Evolutionary conservation across 2,113 vertebrate species (phyloP).

Genomic region (Onychorhynchus coronatus): DNA sequence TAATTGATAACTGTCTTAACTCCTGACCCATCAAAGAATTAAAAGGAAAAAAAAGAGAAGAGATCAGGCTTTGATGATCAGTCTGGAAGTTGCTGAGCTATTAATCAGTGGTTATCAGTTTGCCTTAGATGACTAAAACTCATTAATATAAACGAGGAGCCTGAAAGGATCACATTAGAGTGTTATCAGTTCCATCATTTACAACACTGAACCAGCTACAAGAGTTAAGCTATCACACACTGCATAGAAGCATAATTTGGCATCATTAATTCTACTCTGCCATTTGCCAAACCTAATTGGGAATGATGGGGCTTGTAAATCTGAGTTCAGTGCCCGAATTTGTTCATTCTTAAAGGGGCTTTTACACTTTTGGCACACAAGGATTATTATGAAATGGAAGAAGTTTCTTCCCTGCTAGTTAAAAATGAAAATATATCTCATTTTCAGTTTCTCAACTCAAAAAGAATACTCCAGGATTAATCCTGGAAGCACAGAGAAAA

Average conservation of each 20-base stretch:
- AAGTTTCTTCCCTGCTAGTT: not conserved
- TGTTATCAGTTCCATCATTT: slow-evolving; percentile 64
- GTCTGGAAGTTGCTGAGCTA: slow-evolving; percentile 60
- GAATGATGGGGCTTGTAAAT: slow-evolving; percentile 7
- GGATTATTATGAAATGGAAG: not conserved
- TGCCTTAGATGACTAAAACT: slow-evolving; percentile 66
- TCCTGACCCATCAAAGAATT: slow-evolving; percentile 54
- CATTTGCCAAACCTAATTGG: slow-evolving; percentile 51
- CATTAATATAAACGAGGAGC: slow-evolving; percentile 76
- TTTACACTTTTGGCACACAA: not conserved
- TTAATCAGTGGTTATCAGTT: slow-evolving; percentile 75
- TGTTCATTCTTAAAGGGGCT: not conserved
- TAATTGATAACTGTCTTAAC: slow-evolving; percentile 65
- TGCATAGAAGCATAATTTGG: slow-evolving; percentile 36
- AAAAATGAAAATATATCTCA: not conserved
- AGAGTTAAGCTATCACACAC: slow-evolving; percentile 34
- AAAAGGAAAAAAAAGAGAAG: not conserved
- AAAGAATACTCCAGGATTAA: not conserved
- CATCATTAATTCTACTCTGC: slow-evolving; percentile 61
- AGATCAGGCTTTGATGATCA: slow-evolving; percentile 56
- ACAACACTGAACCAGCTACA: slow-evolving; percentile 46
- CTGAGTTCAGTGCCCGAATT: not conserved
- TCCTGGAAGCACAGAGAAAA: not conserved
- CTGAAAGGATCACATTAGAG: slow-evolving; percentile 69
- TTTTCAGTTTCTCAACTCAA: not conserved